Base-by-base conservation (phyloP, 2,113 vertebrate genomes). In the Colistium nudipinnis region DNA sequence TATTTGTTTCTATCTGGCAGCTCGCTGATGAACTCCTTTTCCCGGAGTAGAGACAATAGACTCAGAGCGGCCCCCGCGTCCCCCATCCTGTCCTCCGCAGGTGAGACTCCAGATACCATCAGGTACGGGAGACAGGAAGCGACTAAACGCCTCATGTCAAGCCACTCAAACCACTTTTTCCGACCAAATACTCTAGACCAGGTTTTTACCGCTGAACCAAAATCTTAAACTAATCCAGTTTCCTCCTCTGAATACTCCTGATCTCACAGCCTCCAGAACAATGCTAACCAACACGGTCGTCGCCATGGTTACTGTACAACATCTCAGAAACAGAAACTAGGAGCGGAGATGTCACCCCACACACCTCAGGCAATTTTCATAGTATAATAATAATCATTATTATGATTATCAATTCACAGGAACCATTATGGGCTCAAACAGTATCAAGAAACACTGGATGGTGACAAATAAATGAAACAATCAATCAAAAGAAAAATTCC, bases 71-170 rank as follows among this genome's bases (percentile, higher is more conserved):
- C 69, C 36, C n/a, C 36, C 19, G 2, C 7, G 14, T 44, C 78
- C 73, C 80, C 36, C 73, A 85, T 89, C 84, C 85, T 61, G 75
- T 53, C 57, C 53, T 48, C 62, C 20, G 61, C 84, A 88, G 86
- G 78, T 88, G 88, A 68, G 47, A 45, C 39, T 68, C 62, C 74
- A 62, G 80, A 87, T 78, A 78, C 38, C n/a, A 82, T 87, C 84
- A 28, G 11, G 78, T 87, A 71, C 5, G 76, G 78, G 78, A 41
- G 31, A 10, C 7, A 62, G 75, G 77, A 81, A 86, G 81, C 74
- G 5, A 62, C 64, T 82, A 48, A 83, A 62, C 53, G 60, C 74
- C 54, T 72, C 47, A 78, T 71, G 30, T 55, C 52, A 47, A 33
- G 57, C 63, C n/a, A n/a, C n/a, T n/a, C n/a, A n/a, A n/a, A n/a